phyloP scores from a whole-genome alignment of 2,888 invertebrate species.

The Drosophila longiperda region DNA sequence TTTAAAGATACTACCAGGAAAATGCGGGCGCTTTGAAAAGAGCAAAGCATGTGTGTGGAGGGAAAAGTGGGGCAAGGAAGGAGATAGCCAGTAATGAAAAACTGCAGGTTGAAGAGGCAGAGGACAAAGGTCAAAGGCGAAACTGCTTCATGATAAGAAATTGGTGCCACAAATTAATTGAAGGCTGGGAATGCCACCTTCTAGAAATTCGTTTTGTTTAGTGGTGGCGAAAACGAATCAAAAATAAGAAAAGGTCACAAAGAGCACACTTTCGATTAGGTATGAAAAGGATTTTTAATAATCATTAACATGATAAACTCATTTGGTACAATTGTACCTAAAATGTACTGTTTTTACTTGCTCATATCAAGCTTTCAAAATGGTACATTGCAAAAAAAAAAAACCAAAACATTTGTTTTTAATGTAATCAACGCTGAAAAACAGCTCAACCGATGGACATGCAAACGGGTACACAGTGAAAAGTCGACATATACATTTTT shows the following conservation, averaged over 20 bases:
- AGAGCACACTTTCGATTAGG: neutral
- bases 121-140: constrained; percentile 1
- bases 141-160: neutral
- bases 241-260: neutral
- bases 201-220: neutral
- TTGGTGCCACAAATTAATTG: neutral
- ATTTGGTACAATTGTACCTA: constrained; percentile 3
- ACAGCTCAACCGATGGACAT: constrained; percentile 1
- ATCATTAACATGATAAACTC: neutral
- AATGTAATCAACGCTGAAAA: constrained; percentile 12
- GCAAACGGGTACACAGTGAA: constrained; percentile 10
- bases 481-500: constrained; percentile 9
- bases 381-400: neutral
- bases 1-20: neutral
- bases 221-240: neutral
- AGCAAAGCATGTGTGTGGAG: neutral
- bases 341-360: neutral
- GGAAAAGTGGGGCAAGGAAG: neutral
- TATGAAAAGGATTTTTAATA: neutral
- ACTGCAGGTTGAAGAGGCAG: neutral
- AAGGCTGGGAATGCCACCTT: neutral
- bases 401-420: neutral
- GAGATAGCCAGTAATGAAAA: neutral
- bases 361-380: neutral
- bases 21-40: constrained; percentile 3